Evolutionary conservation across 2,113 vertebrate genomes (phyloP), one percentile per base, ranked within the genome.

Genomic region (Vimba vimba): DNA sequence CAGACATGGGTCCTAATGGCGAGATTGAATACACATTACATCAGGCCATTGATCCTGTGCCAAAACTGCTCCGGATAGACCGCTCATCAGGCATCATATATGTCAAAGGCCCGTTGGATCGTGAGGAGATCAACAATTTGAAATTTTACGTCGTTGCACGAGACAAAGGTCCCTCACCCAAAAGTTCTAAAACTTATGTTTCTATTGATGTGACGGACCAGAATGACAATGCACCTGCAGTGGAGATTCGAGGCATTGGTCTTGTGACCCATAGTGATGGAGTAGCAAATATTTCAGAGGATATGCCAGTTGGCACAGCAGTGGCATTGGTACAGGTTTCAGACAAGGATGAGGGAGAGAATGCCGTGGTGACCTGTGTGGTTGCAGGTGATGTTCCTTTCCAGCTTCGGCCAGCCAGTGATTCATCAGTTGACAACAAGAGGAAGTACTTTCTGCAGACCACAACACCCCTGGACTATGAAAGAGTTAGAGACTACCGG

Each of bases 401-500:
- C 91, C 97, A 99, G 89, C 94, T 99, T 4, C 96, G 97, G 45
- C 97, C 97, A 86, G 97, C 97, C 87, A 98, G 98, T 0, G 98
- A 99, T 88, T 97, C 98, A 0, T 96, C 97, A 66, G 97, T 94
- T 0, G 98, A 99, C 91, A 98, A 97, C 94, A 99, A 98, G 93
- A 98, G 98, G 92, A 99, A 99, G 85, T 99, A 99, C 85, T 99
- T 99, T 89, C 94, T 99, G 36, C 98, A 99, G 94, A 99, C 98
- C n/a, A 99, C 98, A 83, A 98, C 96, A 0, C 96, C 97, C 0
- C 94, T 99, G 0, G 98, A 99, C 93, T 99, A 96, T 0, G 98
- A 99, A 92, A 94, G 96, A 0, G 93, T 97, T 85, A 96, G 95
- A 91, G 97, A 98, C 39, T 99, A 99, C 89, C 93, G 96, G 0